Evolutionary conservation across 2,797 vertebrate species (phyloP).

Genomic region (Centropyge bicolor): DNA sequence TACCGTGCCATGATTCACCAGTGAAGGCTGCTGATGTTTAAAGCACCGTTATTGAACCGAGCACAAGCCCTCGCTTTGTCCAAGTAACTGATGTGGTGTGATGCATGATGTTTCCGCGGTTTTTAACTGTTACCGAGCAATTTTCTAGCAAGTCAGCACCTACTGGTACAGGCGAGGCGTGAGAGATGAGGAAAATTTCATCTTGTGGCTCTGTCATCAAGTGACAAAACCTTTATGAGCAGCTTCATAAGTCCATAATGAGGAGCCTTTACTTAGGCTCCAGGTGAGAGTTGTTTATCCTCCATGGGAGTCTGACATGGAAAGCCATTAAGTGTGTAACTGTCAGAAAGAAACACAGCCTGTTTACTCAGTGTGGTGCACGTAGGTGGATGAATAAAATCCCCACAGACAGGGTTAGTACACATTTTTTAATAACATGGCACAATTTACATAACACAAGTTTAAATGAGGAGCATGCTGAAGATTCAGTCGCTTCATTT

Average conservation of each 20-base stretch:
- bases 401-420: slow-evolving; percentile 84
- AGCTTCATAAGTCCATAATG: background rate
- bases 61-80: slow-evolving; percentile 32
- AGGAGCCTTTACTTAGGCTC: background rate
- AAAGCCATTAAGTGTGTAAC: slow-evolving; percentile 21
- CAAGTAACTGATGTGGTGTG: slow-evolving; percentile 19
- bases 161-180: background rate
- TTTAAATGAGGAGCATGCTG: slow-evolving; percentile 99
- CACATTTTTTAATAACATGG: slow-evolving; percentile 99
- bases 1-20: slow-evolving; percentile 43
- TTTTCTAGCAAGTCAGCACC: slow-evolving; percentile 8
- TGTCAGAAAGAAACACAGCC: slow-evolving; percentile 21
- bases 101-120: background rate
- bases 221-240: slow-evolving; percentile 1
- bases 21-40: slow-evolving; percentile 53
- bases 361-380: background rate
- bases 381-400: slow-evolving; percentile 37
- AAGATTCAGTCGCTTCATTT: slow-evolving; percentile 93
- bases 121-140: slow-evolving; percentile 7
- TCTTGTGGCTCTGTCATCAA: slow-evolving; percentile 6
- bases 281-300: slow-evolving; percentile 23
- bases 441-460: slow-evolving; percentile 99
- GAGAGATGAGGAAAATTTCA: background rate
- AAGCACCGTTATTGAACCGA: slow-evolving; percentile 41
- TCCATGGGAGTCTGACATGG: slow-evolving; percentile 8